These are phyloP conservation scores for Spea hammondii DNA, from an alignment of 2,797 vertebrate genomes.

Conservation along the genomic window DNA sequence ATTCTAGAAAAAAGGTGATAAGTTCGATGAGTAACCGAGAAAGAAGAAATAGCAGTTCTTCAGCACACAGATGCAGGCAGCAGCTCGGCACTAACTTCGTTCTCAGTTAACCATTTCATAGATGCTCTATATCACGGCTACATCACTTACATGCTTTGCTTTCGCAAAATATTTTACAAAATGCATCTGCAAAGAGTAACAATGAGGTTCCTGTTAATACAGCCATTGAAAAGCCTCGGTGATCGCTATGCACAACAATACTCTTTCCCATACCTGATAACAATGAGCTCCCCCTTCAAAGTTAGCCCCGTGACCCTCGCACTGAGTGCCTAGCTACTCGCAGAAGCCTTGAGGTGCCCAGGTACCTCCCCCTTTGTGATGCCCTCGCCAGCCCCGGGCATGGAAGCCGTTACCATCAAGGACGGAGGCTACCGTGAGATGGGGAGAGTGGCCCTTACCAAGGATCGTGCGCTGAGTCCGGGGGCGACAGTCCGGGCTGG, in stretches of 20 bases:
- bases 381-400: slow-evolving; percentile 34
- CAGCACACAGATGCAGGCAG: background rate
- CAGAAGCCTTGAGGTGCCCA: slow-evolving; percentile 44
- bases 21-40: slow-evolving; percentile 1
- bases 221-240: background rate
- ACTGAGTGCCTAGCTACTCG: slow-evolving; percentile 58
- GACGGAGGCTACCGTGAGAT: background rate
- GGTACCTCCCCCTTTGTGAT: slow-evolving; percentile 41
- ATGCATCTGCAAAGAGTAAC: slow-evolving; percentile 9
- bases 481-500: slow-evolving; percentile 89
- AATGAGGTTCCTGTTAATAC: background rate
- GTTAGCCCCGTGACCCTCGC: slow-evolving; percentile 56
- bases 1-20: background rate
- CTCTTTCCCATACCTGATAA: background rate
- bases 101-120: slow-evolving; percentile 4
- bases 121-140: background rate
- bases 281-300: slow-evolving; percentile 19
- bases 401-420: slow-evolving; percentile 13
- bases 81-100: background rate
- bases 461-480: slow-evolving; percentile 96
- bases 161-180: background rate
- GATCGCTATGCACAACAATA: background rate
- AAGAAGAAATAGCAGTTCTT: background rate
- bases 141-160: background rate
- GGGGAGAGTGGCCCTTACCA: slow-evolving; percentile 71